Percentiles rank a stretch among this genome's conserved stretches.
Conservation (phyloP, 2,113 vertebrate species). For the Oceanodroma tethys region DNA sequence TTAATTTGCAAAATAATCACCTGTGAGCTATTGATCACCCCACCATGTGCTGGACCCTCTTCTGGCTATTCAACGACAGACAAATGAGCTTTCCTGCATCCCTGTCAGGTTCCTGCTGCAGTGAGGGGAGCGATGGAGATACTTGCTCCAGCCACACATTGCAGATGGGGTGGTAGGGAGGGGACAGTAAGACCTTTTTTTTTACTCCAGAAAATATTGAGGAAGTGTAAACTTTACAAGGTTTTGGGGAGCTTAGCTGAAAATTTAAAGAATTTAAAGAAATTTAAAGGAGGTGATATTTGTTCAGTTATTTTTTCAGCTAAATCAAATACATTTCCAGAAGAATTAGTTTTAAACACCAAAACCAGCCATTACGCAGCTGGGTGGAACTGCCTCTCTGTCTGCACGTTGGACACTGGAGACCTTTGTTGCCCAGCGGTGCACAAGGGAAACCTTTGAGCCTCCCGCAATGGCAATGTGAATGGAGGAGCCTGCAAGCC, state of each 20-base stretch:
- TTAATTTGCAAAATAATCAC: neutral
- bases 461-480: rapidly evolving
- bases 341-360: neutral
- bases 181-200: neutral
- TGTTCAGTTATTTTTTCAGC: neutral
- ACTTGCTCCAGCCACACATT: neutral
- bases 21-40: neutral
- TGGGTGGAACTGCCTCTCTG: neutral
- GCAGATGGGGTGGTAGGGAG: neutral
- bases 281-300: neutral
- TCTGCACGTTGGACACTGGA: no score
- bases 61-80: neutral
- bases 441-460: neutral
- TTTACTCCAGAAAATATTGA: neutral
- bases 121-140: neutral
- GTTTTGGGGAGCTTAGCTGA: neutral
- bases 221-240: neutral
- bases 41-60: neutral
- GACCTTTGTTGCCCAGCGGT: neutral
- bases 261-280: neutral
- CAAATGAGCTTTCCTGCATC: neutral
- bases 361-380: neutral
- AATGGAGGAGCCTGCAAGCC: neutral
- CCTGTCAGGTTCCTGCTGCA: neutral
- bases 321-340: neutral